phyloP scores from a whole-genome alignment of 2,113 vertebrate species.

The Hippocampus zosterae region DNA sequence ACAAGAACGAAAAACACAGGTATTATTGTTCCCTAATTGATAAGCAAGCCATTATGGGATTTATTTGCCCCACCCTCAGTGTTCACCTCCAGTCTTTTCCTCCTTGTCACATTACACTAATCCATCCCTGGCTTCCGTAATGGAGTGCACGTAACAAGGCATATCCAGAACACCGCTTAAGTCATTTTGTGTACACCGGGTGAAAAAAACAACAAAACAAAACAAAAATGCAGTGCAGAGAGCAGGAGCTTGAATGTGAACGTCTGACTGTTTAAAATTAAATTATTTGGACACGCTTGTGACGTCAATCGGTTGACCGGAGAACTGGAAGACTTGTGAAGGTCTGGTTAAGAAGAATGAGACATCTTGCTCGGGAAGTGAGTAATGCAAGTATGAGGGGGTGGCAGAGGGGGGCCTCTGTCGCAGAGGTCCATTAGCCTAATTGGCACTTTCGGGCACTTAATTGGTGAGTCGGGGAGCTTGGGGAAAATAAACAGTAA shows the following conservation, averaged over 20 bases:
- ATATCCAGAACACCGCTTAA: conserved; percentile 58
- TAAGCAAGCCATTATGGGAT: conserved; percentile 54
- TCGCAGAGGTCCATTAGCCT: conserved; percentile 53
- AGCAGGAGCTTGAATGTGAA: conserved; percentile 45
- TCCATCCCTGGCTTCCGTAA: conserved; percentile 49
- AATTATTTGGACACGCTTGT: conserved; percentile 50
- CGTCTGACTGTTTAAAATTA: conserved; percentile 49
- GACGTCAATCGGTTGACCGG: conserved; percentile 35
- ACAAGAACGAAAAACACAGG: not conserved
- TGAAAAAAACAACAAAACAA: conserved; percentile 45
- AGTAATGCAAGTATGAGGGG: conserved; percentile 17
- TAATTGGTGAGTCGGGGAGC: conserved; percentile 67
- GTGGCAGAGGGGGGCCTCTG: conserved; percentile 11
- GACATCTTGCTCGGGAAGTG: conserved; percentile 31
- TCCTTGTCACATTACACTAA: conserved; percentile 42
- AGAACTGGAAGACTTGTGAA: conserved; percentile 14
- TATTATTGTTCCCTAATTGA: conserved; percentile 68
- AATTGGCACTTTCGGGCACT: conserved; percentile 69
- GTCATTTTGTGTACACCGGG: conserved; percentile 53
- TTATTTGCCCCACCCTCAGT: conserved; percentile 46
- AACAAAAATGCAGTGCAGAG: not conserved
- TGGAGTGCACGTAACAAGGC: conserved; percentile 47
- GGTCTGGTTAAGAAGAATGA: conserved; percentile 14
- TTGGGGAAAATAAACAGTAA: conserved; percentile 24
- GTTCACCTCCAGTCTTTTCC: conserved; percentile 20